Evolutionary conservation across 2,888 invertebrate genomes (phyloP).

Genomic region (Pollenia angustigena): DNA sequence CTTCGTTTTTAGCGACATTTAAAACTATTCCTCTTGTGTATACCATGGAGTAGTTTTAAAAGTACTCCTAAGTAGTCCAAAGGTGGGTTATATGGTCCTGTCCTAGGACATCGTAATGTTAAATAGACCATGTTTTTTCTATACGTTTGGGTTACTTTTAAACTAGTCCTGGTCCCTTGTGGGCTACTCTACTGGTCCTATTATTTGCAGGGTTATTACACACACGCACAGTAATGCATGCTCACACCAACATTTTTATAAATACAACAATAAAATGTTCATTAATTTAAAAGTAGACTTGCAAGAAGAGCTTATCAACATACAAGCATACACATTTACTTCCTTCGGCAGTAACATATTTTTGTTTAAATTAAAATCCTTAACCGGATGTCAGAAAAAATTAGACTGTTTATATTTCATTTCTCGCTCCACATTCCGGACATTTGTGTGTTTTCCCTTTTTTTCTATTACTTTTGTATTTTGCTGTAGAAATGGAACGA

Average conservation of each 20-base stretch:
- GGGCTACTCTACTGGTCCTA: too few relatives aligned
- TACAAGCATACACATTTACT: not conserved
- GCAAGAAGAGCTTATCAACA: not conserved
- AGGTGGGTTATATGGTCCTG: too few relatives aligned
- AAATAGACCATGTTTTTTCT: too few relatives aligned
- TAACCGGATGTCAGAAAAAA: slow-evolving; percentile 63
- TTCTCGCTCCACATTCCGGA: slow-evolving; percentile 21
- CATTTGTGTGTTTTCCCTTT: slow-evolving; percentile 37
- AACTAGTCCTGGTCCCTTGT: too few relatives aligned
- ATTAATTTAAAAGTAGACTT: slow-evolving; percentile 44
- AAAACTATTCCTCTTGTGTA: too few relatives aligned
- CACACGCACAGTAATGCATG: not conserved
- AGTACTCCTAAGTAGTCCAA: too few relatives aligned
- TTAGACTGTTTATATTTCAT: slow-evolving; percentile 50
- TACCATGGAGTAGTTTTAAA: too few relatives aligned
- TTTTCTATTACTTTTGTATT: not conserved
- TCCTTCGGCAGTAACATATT: slow-evolving; percentile 36
- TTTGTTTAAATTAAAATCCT: slow-evolving; percentile 61
- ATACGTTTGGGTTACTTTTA: too few relatives aligned
- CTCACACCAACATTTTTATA: not conserved
- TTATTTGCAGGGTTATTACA: too few relatives aligned
- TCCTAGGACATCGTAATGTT: too few relatives aligned
- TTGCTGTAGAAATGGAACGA: slow-evolving; percentile 12
- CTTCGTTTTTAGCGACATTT: too few relatives aligned
- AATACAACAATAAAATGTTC: slow-evolving; percentile 56